These are phyloP conservation scores for Cotesia chilonis DNA, from an alignment of 1,140 invertebrate species.

Conservation along the genomic window DNA sequence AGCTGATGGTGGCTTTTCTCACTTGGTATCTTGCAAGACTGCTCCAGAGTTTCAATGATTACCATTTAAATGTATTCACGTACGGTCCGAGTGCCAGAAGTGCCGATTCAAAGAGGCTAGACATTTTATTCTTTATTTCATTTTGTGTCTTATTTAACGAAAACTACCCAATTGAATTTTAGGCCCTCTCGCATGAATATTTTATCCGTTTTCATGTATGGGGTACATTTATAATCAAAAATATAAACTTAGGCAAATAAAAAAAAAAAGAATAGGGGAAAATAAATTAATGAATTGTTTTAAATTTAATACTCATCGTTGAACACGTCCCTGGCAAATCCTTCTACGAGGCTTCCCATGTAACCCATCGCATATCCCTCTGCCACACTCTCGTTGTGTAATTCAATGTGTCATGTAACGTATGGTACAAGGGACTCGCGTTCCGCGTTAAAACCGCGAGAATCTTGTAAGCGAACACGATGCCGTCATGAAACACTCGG, in stretches of 20 bases:
- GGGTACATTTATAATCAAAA: too few relatives aligned
- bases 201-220: too few relatives aligned
- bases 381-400: slow-evolving; percentile 30
- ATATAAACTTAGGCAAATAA: neutral
- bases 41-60: slow-evolving; percentile 40
- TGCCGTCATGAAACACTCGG: slow-evolving; percentile 25
- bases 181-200: neutral
- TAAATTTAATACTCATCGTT: neutral
- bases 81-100: slow-evolving; percentile 31
- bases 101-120: slow-evolving; percentile 8
- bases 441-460: slow-evolving; percentile 27
- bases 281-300: slow-evolving; percentile 21
- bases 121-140: neutral
- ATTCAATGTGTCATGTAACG: slow-evolving; percentile 28
- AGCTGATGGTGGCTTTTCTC: slow-evolving; percentile 10
- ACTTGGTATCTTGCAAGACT: slow-evolving; percentile 19
- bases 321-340: slow-evolving; percentile 9
- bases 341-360: slow-evolving; percentile 29
- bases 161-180: slow-evolving; percentile 5
- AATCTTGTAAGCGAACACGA: slow-evolving; percentile 29
- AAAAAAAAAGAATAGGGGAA: neutral
- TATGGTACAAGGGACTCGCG: slow-evolving; percentile 22
- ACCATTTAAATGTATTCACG: slow-evolving; percentile 50
- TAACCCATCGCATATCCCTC: slow-evolving; percentile 12
- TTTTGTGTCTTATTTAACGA: slow-evolving; percentile 1